Conservation (phyloP, 2,797 vertebrate genomes). For the Jordanella pulchra region DNA sequence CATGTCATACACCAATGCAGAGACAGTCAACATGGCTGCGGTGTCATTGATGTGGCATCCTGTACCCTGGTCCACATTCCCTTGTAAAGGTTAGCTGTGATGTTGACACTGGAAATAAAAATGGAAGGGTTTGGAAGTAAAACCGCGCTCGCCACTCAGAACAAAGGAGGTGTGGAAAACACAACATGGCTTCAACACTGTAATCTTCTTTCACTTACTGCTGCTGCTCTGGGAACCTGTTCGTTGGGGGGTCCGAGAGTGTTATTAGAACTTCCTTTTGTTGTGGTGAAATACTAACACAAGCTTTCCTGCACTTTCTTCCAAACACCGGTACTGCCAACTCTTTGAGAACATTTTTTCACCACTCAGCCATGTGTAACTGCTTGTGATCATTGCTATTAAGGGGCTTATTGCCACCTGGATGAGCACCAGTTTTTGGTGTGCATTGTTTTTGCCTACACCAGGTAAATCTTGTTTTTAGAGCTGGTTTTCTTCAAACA, state of each 20-base stretch:
- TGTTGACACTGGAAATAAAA: constrained; percentile 59
- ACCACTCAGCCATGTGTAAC: constrained; percentile 58
- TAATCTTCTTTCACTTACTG: constrained; percentile 64
- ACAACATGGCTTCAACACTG: constrained; percentile 58
- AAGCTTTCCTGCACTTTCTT: constrained; percentile 42
- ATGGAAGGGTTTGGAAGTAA: constrained; percentile 53
- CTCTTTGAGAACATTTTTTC: constrained; percentile 55
- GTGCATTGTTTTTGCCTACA: constrained; percentile 50
- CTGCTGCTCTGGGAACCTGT: constrained; percentile 50
- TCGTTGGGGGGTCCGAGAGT: constrained; percentile 52
- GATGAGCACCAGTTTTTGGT: constrained; percentile 55
- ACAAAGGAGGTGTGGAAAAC: constrained; percentile 58
- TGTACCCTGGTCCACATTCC: constrained; percentile 53
- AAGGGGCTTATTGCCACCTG: constrained; percentile 60
- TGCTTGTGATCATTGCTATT: constrained; percentile 69
- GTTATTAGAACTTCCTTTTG: constrained; percentile 68
- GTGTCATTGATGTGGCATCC: constrained; percentile 65
- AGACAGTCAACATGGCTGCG: constrained; percentile 50
- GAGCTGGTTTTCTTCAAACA: constrained; percentile 57
- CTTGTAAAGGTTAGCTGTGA: constrained; percentile 65
- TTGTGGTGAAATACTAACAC: constrained; percentile 58
- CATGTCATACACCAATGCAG: constrained; percentile 54
- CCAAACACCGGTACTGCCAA: constrained; percentile 38
- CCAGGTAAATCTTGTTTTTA: constrained; percentile 59
- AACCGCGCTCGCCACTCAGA: constrained; percentile 42